Percentiles rank a stretch among this genome's conserved stretches.
Evolutionary conservation across 2,888 invertebrate species (phyloP).

Genomic region (Philereme vetulata): DNA sequence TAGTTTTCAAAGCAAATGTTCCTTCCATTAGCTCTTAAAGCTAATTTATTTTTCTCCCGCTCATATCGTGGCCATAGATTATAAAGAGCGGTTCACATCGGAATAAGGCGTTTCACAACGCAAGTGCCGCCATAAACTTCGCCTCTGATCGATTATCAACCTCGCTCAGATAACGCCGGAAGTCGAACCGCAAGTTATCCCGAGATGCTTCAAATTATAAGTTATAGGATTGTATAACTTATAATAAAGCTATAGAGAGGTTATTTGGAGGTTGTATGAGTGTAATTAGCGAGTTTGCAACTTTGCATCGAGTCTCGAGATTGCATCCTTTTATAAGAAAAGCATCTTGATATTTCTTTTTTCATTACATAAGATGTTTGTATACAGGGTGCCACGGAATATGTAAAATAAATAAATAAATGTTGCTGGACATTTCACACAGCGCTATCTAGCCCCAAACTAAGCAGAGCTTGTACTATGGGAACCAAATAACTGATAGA

Average conservation of each 20-base stretch:
- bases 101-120: conserved; percentile 2
- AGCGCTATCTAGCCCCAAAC: too few relatives aligned
- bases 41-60: background rate
- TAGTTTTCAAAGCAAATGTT: too few relatives aligned
- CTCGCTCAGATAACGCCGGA: conserved; percentile 17
- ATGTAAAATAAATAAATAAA: too few relatives aligned
- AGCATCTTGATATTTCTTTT: too few relatives aligned
- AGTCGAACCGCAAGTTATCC: conserved; percentile 12
- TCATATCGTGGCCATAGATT: conserved; percentile 4
- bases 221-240: background rate
- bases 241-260: background rate
- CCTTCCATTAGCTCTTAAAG: background rate
- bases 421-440: too few relatives aligned
- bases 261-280: background rate
- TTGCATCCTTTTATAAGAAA: background rate
- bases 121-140: conserved; percentile 16
- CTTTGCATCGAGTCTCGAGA: conserved; percentile 1
- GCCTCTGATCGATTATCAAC: conserved; percentile 23
- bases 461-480: too few relatives aligned
- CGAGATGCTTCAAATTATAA: conserved; percentile 19
- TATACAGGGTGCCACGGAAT: too few relatives aligned
- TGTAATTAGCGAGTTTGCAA: background rate
- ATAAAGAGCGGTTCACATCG: conserved; percentile 4
- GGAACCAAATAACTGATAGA: too few relatives aligned
- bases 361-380: too few relatives aligned